Base-by-base conservation (phyloP, 1,140 invertebrate genomes). In the Leptopilina boulardi region DNA sequence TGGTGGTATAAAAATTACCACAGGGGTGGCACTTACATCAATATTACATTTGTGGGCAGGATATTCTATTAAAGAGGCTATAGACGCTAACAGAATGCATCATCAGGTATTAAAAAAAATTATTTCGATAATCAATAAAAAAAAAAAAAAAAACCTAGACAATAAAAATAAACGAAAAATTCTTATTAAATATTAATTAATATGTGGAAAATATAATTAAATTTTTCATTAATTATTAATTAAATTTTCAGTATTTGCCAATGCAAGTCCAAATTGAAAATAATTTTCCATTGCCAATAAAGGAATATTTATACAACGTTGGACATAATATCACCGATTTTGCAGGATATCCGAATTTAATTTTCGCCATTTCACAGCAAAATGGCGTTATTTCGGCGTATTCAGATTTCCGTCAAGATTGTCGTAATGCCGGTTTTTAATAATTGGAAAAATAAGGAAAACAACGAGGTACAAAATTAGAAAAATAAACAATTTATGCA, bases 1-100 rank as follows among this genome's bases (percentile, higher is more conserved):
- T 0, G 98, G 98, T 13, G 98, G 98, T 6, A 95, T 96, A 0
- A 96, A 95, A 88, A 99, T 99, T 41, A 97, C 96, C 0, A 96
- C 96, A 2, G 93, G 95, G 75, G 93, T 95, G 0, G 95, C 96
- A 1, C 89, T 94, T 84, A 95, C 95, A 88, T 92, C 92, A 83
- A 79, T 85, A 44, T 82, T 88, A 8, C 86, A 88, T 80, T 75
- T 91, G 9, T 91, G 86, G 87, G 77, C 77, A 6, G 80, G 73
- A n/a, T 85, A 89, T 5, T 78, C 87, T 19, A 83, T 91, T 26
- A 90, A 88, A 76, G 78, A 90, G 75, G 84, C 89, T 5, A 70
- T 90, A 26, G 89, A 91, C 74, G 80, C 79, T 15, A 73, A 73
- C n/a, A 83, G 90, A 79, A 78, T 91, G 81, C 89, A 91, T 84